These are phyloP conservation scores for Nipponacmea schrenckii DNA, from an alignment of 2,888 invertebrate genomes.

Conservation along the genomic window DNA sequence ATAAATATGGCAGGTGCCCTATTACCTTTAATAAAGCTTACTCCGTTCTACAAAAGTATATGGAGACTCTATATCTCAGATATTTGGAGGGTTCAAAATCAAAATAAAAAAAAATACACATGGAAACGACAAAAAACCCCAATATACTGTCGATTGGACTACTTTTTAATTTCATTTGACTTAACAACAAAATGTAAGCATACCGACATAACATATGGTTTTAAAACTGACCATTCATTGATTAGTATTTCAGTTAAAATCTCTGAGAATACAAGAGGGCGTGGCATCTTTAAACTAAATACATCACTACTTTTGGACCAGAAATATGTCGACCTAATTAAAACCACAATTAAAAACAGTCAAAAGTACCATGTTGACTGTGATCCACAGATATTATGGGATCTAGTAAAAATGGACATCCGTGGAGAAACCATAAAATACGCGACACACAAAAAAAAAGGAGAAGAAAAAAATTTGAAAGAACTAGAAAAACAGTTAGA, in stretches of 20 bases:
- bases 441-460: not conserved
- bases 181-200: not conserved
- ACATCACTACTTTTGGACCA: slow-evolving; percentile 2
- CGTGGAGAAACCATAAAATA: not conserved
- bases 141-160: slow-evolving; percentile 13
- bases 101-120: slow-evolving; percentile 14
- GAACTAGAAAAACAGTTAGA: not conserved
- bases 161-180: slow-evolving; percentile 12
- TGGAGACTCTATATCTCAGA: not conserved
- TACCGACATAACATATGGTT: not conserved
- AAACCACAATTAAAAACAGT: slow-evolving; percentile 9
- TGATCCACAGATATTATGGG: not conserved
- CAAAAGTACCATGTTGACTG: too few species aligned
- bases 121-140: slow-evolving; percentile 13
- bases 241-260: not conserved
- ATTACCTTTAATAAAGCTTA: too few species aligned
- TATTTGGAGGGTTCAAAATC: slow-evolving; percentile 9
- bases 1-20: not conserved
- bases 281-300: slow-evolving; percentile 18
- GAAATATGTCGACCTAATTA: slow-evolving; percentile 2
- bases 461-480: not conserved
- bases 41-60: too few species aligned
- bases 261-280: not conserved
- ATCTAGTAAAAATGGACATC: slow-evolving; percentile 4
- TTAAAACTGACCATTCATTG: not conserved